Evolutionary conservation across 2,797 vertebrate genomes (phyloP).

Genomic region (Danionella dracula): DNA sequence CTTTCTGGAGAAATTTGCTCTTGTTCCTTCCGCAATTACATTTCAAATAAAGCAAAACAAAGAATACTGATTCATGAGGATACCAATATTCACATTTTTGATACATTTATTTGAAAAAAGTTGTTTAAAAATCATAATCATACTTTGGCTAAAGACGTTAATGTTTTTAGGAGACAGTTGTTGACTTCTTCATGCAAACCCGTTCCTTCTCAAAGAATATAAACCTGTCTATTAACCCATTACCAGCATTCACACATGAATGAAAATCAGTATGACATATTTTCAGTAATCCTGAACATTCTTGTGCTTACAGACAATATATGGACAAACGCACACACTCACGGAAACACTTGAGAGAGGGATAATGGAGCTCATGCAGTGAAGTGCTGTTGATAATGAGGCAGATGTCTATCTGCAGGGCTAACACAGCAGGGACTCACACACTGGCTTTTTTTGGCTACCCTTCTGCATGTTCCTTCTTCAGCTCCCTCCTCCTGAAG

Average conservation of each 20-base stretch:
- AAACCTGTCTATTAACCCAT: no score
- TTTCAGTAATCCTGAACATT: constrained; percentile 33
- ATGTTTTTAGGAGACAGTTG: no score
- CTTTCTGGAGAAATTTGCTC: no score
- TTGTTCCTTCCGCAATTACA: no score
- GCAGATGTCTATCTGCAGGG: constrained; percentile 75
- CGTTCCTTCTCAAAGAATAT: no score
- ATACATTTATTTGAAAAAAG: no score
- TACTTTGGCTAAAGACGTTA: no score
- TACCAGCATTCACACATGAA: background rate
- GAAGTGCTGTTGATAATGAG: constrained; percentile 73
- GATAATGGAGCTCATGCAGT: constrained; percentile 69
- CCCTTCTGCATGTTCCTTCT: constrained; percentile 21
- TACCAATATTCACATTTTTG: no score
- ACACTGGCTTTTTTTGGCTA: constrained; percentile 24
- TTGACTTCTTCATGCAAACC: no score
- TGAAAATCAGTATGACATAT: constrained; percentile 13
- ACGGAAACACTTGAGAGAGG: constrained; percentile 24
- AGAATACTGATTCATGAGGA: no score
- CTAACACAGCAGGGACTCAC: constrained; percentile 54
- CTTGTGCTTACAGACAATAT: constrained; percentile 26
- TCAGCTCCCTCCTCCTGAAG: constrained; percentile 34
- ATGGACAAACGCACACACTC: constrained; percentile 24
- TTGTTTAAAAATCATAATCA: no score
- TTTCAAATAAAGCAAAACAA: no score